Percentiles rank a stretch among this genome's conserved stretches.
Evolutionary conservation across 92 coral and sea anemone genomes (phyloP).

Genomic region (Phenganax marumi): DNA sequence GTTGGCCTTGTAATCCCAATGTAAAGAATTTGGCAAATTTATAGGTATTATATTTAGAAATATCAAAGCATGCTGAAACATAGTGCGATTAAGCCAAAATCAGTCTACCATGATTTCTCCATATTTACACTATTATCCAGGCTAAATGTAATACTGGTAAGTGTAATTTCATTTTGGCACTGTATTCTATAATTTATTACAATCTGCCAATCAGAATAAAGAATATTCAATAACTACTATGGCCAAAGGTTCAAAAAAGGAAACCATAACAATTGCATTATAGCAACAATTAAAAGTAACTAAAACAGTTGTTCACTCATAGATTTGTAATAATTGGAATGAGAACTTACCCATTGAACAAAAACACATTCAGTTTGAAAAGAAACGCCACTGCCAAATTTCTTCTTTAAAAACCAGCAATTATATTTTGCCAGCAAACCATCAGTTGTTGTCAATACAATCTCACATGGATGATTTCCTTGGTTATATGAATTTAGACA

Average conservation of each 20-base stretch:
- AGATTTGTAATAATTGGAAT: slow-evolving; percentile 5
- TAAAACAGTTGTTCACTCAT: too few relatives aligned
- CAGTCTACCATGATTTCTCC: neutral
- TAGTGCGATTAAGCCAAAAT: neutral
- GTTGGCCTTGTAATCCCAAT: slow-evolving; percentile 14
- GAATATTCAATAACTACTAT: neutral
- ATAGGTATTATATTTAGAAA: neutral
- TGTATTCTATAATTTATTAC: neutral
- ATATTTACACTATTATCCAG: too few relatives aligned
- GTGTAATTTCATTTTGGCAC: neutral
- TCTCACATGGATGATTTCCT: slow-evolving; percentile 27
- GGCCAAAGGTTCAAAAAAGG: too few relatives aligned
- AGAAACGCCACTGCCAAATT: slow-evolving; percentile 5
- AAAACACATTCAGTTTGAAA: slow-evolving; percentile 28
- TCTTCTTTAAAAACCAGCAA: slow-evolving; percentile 20
- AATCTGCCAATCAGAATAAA: neutral
- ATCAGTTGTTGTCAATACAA: neutral
- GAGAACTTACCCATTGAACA: slow-evolving; percentile 21
- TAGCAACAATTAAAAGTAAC: too few relatives aligned
- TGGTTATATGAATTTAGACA: slow-evolving; percentile 15
- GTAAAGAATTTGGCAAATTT: neutral
- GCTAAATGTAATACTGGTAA: neutral
- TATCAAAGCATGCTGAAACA: neutral
- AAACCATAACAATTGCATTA: too few relatives aligned
- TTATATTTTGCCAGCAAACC: slow-evolving; percentile 11